Conservation (phyloP, 2,888 invertebrate genomes). For the Toxonevra muliebris region DNA sequence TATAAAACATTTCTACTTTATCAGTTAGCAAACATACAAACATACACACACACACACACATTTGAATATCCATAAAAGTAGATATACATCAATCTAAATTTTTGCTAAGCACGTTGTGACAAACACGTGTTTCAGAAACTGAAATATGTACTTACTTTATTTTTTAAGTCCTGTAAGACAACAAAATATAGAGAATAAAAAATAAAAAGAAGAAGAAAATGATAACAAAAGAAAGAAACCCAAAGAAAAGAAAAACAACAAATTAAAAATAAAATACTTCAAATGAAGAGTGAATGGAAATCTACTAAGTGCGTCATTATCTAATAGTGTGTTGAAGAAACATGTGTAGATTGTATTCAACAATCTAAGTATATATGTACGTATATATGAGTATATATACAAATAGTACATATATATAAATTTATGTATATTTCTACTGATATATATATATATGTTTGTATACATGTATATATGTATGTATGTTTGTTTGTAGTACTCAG, state of each 20-base stretch:
- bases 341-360: slow-evolving; percentile 4
- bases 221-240: slow-evolving; percentile 48
- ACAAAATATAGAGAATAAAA: neutral
- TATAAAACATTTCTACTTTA: slow-evolving; percentile 33
- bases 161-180: no score
- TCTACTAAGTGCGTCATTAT: slow-evolving; percentile 50
- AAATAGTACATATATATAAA: slow-evolving; percentile 5
- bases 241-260: slow-evolving; percentile 28
- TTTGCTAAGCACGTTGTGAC: slow-evolving; percentile 32
- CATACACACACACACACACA: slow-evolving; percentile 25
- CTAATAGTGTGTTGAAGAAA: slow-evolving; percentile 32
- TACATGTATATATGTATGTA: neutral
- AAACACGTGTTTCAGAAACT: slow-evolving; percentile 37
- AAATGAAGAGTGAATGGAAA: slow-evolving; percentile 55
- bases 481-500: neutral
- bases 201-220: slow-evolving; percentile 26
- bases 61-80: neutral
- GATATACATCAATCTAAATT: neutral
- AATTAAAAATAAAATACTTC: slow-evolving; percentile 18
- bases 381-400: slow-evolving; percentile 1
- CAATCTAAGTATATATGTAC: neutral
- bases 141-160: neutral
- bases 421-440: neutral
- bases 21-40: slow-evolving; percentile 46
- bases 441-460: neutral